These are phyloP conservation scores for Actinopyga echinites DNA, from an alignment of 53 echinoderm and acorn worm species.

Conservation along the genomic window DNA sequence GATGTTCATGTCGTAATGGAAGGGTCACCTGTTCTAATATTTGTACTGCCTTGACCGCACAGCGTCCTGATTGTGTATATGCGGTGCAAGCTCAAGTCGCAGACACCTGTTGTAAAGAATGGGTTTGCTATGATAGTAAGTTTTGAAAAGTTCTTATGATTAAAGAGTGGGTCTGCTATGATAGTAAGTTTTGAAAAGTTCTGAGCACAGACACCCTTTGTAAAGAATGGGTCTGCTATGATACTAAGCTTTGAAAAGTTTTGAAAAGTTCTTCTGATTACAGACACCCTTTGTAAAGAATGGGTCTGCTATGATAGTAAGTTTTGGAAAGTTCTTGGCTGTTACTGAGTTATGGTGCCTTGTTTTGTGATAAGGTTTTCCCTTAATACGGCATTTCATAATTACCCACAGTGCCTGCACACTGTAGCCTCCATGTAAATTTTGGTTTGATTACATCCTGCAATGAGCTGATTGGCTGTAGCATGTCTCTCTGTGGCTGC, in stretches of 20 bases:
- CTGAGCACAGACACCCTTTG: conserved; percentile 73
- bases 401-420: no score
- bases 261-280: neutral
- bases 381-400: no score
- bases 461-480: no score
- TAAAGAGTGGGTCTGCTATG: neutral
- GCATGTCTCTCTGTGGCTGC: no score
- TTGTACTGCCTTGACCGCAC: conserved; percentile 65
- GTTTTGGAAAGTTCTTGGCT: neutral
- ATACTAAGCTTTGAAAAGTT: conserved; percentile 67
- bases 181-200: conserved; percentile 55
- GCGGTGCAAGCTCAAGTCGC: conserved; percentile 86
- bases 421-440: no score
- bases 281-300: no score
- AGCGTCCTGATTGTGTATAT: conserved; percentile 66
- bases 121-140: conserved; percentile 93
- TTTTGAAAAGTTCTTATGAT: neutral
- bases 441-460: no score
- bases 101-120: conserved; percentile 95
- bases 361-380: no score
- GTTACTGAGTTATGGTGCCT: no score
- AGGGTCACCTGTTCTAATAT: conserved; percentile 78
- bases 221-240: neutral
- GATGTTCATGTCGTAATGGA: conserved; percentile 79
- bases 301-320: conserved; percentile 62